Conservation (phyloP, 2,113 vertebrate species). For the Cisticola juncidis region DNA sequence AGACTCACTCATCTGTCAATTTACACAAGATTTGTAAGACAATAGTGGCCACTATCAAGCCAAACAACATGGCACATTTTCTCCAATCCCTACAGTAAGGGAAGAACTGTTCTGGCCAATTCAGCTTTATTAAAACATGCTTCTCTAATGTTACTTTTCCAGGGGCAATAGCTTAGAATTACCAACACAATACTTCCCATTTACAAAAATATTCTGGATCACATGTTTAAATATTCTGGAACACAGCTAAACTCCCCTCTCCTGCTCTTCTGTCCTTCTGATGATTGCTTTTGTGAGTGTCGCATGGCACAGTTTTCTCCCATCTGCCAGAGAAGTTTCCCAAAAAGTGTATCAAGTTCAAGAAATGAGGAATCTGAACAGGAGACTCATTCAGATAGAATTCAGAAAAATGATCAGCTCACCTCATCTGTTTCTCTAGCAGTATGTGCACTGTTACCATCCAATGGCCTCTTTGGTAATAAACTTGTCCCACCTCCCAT, state of each 20-base stretch:
- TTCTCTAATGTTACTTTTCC: background rate
- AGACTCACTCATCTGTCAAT: slow-evolving; percentile 7
- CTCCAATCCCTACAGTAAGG: background rate
- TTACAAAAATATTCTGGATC: slow-evolving; percentile 10
- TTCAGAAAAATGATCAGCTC: slow-evolving; percentile 35
- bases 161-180: background rate
- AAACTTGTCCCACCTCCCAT: slow-evolving; percentile 70
- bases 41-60: background rate
- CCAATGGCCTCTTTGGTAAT: slow-evolving; percentile 62
- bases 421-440: slow-evolving; percentile 57
- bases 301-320: slow-evolving; percentile 35
- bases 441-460: slow-evolving; percentile 53
- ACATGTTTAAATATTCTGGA: background rate
- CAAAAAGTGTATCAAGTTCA: background rate
- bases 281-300: background rate
- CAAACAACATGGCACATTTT: background rate
- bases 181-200: background rate
- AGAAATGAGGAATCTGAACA: background rate
- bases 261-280: background rate
- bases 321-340: slow-evolving; percentile 54
- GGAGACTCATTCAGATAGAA: slow-evolving; percentile 2
- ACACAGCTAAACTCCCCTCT: background rate
- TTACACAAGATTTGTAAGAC: background rate
- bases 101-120: background rate
- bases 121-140: background rate